These are phyloP conservation scores for Rhynchotus rufescens DNA, from an alignment of 2,797 vertebrate species.

Conservation along the genomic window DNA sequence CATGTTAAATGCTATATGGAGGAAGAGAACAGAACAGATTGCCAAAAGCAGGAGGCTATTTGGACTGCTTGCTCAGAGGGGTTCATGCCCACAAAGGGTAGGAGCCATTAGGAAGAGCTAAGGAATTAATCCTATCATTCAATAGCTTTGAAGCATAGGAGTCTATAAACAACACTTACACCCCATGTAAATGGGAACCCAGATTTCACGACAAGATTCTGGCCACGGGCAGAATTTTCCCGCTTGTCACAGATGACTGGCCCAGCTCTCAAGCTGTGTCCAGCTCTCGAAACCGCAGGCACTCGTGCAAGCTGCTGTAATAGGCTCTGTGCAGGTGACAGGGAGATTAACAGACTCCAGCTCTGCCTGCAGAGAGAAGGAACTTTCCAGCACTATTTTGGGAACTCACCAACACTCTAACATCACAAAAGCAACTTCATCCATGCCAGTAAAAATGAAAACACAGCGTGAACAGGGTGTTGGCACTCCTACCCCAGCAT, in stretches of 20 bases:
- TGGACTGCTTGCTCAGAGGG: neutral
- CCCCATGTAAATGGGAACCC: neutral
- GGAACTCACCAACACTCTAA: slow-evolving; percentile 19
- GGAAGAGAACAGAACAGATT: neutral
- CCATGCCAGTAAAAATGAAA: neutral
- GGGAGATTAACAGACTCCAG: neutral
- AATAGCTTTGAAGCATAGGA: neutral
- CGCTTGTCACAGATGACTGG: neutral
- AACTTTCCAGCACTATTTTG: slow-evolving; percentile 1
- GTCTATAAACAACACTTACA: neutral
- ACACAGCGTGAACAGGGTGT: neutral
- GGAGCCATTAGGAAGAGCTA: neutral
- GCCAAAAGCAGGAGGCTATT: neutral
- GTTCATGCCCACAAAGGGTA: neutral
- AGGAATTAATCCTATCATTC: neutral
- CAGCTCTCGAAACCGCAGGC: neutral
- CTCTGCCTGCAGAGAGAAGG: neutral
- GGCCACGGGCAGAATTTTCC: neutral
- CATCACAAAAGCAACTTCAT: slow-evolving; percentile 3
- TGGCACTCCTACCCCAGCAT: neutral
- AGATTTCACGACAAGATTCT: neutral
- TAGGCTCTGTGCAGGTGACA: neutral
- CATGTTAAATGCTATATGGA: neutral
- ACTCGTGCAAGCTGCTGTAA: neutral
- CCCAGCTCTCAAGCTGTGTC: neutral